Evolutionary conservation across 2,888 invertebrate species (phyloP).

Genomic region (Kuschelorhynchus macadamiae): DNA sequence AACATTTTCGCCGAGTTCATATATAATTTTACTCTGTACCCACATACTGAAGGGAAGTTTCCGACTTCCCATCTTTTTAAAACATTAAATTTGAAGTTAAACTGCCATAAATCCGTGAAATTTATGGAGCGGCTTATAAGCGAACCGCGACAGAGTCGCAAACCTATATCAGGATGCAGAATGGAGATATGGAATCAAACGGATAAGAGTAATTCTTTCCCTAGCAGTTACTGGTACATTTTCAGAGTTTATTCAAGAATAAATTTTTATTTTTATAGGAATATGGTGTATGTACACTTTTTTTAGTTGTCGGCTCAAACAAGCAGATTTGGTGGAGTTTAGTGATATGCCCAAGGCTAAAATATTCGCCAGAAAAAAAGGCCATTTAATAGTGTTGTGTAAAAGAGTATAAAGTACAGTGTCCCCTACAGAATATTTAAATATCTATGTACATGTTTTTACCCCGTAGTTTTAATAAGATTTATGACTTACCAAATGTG

Average conservation of each 20-base stretch:
- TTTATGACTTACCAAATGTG: too few species aligned
- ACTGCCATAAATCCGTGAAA: conserved; percentile 16
- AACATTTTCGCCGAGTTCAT: too few species aligned
- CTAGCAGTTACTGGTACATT: not conserved
- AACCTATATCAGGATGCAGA: conserved; percentile 20
- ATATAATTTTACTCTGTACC: too few species aligned
- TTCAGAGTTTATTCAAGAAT: not conserved
- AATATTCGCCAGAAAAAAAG: too few species aligned
- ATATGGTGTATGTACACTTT: not conserved
- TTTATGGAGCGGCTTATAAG: conserved; percentile 12
- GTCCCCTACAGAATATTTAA: too few species aligned
- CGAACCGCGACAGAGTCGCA: conserved; percentile 19
- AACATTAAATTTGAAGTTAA: not conserved
- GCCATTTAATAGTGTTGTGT: too few species aligned
- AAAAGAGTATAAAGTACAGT: too few species aligned
- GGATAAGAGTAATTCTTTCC: conserved; percentile 12
- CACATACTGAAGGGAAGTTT: too few species aligned
- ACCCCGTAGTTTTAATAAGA: too few species aligned
- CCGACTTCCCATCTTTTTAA: not conserved
- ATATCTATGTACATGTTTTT: too few species aligned
- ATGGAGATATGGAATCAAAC: conserved; percentile 20
- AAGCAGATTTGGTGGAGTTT: too few species aligned
- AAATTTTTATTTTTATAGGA: not conserved
- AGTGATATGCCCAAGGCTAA: not conserved
- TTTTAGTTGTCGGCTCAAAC: too few species aligned